phyloP scores from a whole-genome alignment of 2,113 vertebrate species.

The Callorhinus ursinus region DNA sequence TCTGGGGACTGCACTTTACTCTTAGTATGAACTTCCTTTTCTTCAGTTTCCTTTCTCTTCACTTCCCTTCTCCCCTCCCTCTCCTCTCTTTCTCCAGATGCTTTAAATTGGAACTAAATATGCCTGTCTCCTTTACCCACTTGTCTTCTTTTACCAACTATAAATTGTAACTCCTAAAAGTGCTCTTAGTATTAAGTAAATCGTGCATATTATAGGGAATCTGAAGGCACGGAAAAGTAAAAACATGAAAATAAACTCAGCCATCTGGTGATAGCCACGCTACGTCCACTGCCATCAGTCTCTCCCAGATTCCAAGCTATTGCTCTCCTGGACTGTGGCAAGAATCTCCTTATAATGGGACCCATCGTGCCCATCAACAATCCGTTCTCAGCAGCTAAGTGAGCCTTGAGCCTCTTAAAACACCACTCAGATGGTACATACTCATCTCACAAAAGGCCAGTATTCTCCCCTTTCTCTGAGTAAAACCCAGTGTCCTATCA shows the following conservation, averaged over 20 bases:
- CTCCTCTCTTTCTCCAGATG: not conserved
- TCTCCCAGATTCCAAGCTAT: not conserved
- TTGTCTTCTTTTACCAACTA: not conserved
- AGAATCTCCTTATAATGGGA: not conserved
- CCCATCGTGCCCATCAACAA: too few relatives aligned
- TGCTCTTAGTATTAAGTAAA: not conserved
- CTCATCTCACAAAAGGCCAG: not conserved
- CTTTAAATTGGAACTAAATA: not conserved
- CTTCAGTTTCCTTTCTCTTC: not conserved
- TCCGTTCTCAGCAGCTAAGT: not conserved
- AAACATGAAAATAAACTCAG: not conserved
- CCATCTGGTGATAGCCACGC: too few relatives aligned
- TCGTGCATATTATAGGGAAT: not conserved
- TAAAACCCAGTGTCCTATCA: not conserved
- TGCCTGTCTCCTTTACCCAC: not conserved
- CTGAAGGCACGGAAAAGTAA: not conserved
- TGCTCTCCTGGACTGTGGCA: not conserved
- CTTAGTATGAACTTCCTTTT: not conserved
- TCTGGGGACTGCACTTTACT: not conserved
- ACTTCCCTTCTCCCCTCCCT: not conserved
- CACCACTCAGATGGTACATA: not conserved
- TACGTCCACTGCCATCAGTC: not conserved
- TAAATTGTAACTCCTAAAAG: not conserved
- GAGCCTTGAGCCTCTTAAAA: not conserved
- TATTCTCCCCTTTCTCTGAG: not conserved